Percentiles rank a stretch among this genome's conserved stretches.
These are phyloP conservation scores for Dinomys branickii DNA, from an alignment of 2,113 vertebrate species.

Conservation along the genomic window DNA sequence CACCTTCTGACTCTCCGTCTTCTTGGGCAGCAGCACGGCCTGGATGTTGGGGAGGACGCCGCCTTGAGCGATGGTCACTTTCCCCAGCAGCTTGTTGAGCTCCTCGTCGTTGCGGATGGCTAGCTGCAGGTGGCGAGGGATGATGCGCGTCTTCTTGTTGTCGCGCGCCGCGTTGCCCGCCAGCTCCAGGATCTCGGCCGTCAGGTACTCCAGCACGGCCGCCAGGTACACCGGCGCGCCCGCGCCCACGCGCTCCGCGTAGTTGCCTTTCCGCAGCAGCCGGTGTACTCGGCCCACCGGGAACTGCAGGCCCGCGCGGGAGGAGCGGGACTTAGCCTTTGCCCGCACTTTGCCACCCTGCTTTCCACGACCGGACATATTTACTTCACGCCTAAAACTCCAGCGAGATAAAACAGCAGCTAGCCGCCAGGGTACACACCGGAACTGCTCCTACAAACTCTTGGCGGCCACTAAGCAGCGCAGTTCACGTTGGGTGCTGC, in stretches of 20 bases:
- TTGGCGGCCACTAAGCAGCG: neutral
- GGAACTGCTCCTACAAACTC: neutral
- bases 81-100: slow-evolving; percentile 93
- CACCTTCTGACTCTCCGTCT: slow-evolving; percentile 79
- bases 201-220: slow-evolving; percentile 93
- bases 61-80: slow-evolving; percentile 94
- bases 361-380: slow-evolving; percentile 90
- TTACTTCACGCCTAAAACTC: neutral
- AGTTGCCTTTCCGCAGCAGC: slow-evolving; percentile 92
- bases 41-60: slow-evolving; percentile 94
- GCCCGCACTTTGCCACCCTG: slow-evolving; percentile 84
- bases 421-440: accelerated
- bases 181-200: slow-evolving; percentile 87
- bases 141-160: slow-evolving; percentile 96
- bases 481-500: slow-evolving; percentile 31
- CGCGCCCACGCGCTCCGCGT: slow-evolving; percentile 92
- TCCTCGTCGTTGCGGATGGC: slow-evolving; percentile 95
- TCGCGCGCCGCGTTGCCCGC: slow-evolving; percentile 82
- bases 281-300: slow-evolving; percentile 92
- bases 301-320: slow-evolving; percentile 91
- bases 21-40: slow-evolving; percentile 90
- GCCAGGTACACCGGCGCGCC: slow-evolving; percentile 93
- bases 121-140: slow-evolving; percentile 93
- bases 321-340: slow-evolving; percentile 90
- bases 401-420: accelerated